phyloP scores from a whole-genome alignment of 1,140 invertebrate genomes.

The Melanaphis sacchari region DNA sequence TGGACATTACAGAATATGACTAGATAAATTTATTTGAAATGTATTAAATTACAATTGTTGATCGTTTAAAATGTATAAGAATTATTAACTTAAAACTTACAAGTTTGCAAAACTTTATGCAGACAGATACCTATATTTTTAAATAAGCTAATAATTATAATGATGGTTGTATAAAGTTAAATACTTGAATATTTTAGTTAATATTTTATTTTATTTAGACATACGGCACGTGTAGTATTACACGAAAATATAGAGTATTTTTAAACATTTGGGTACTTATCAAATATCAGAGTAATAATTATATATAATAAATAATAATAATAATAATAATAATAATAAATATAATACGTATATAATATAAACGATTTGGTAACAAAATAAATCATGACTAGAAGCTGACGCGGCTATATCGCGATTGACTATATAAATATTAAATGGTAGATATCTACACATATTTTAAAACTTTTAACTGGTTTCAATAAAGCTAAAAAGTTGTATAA shows the following conservation, averaged over 20 bases:
- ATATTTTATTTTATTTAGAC: background rate
- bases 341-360: background rate
- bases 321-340: constrained; percentile 25
- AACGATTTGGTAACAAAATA: constrained; percentile 28
- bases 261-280: background rate
- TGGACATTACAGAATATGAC: background rate
- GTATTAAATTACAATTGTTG: background rate
- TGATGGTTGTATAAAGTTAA: background rate
- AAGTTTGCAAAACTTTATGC: background rate
- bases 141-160: background rate
- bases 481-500: background rate
- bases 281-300: background rate
- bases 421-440: background rate
- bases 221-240: too few species aligned
- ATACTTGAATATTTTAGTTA: background rate
- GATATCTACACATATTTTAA: background rate
- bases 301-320: background rate
- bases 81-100: background rate
- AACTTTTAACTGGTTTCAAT: background rate
- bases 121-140: background rate
- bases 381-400: background rate
- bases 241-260: background rate
- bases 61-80: background rate
- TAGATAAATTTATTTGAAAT: background rate
- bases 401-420: background rate